Evolutionary conservation across 2,113 vertebrate genomes (phyloP).

Genomic region (Mungos mungo): DNA sequence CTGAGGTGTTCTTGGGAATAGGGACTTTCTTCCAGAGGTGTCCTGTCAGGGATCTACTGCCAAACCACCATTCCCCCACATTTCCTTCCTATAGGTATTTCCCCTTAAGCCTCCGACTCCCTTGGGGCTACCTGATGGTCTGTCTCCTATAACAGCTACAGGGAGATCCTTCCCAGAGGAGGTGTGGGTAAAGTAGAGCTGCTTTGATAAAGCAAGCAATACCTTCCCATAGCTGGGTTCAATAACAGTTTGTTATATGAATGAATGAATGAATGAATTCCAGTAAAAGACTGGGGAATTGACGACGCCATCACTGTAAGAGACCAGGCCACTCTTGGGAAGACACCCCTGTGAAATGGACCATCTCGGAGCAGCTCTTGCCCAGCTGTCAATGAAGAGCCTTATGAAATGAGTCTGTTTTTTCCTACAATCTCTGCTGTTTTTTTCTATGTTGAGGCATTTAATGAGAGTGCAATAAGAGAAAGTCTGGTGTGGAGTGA

Average conservation of each 20-base stretch:
- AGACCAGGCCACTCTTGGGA: neutral
- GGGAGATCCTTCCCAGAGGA: neutral
- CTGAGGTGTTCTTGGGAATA: neutral
- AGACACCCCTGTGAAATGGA: neutral
- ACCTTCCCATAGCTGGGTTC: neutral
- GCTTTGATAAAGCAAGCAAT: neutral
- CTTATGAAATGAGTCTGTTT: neutral
- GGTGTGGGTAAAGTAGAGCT: neutral
- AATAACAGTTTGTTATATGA: neutral
- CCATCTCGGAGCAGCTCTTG: neutral
- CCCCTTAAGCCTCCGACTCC: neutral
- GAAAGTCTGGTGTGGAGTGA: neutral
- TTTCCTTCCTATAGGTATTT: neutral
- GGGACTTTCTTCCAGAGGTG: neutral
- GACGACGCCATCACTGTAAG: neutral
- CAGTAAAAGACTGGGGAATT: neutral
- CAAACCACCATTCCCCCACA: neutral
- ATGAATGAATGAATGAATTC: neutral
- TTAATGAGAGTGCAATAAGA: neutral
- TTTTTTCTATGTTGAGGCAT: neutral
- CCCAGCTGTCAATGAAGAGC: neutral
- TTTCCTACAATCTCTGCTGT: rapidly evolving
- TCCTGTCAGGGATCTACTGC: neutral
- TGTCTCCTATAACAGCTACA: neutral
- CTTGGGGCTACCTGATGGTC: neutral